phyloP scores from a whole-genome alignment of 2,797 vertebrate species.

The Acrossocheilus fasciatus region DNA sequence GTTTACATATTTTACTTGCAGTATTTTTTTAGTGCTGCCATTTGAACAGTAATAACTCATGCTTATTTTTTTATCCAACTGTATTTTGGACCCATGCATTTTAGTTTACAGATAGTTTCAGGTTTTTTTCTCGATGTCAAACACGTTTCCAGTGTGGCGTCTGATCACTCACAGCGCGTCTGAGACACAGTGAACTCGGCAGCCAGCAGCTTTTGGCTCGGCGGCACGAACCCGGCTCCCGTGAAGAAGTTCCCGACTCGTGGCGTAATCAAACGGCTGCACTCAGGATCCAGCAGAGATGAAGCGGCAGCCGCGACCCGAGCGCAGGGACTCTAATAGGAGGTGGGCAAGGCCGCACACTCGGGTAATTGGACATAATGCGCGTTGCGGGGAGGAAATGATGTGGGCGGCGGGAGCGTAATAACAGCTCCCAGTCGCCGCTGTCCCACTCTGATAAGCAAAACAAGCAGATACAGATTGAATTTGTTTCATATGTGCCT shows the following conservation, averaged over 20 bases:
- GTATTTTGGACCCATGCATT: too few species aligned
- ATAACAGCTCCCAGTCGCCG: conserved; percentile 37
- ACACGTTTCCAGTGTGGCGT: neutral
- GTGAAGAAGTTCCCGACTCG: neutral
- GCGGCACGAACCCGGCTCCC: neutral
- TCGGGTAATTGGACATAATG: conserved; percentile 62
- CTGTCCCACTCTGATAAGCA: conserved; percentile 62
- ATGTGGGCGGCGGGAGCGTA: conserved; percentile 57
- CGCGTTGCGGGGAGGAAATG: conserved; percentile 58
- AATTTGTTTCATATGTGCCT: conserved; percentile 68
- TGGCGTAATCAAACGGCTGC: neutral
- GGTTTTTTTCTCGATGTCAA: neutral
- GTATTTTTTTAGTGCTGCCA: too few species aligned
- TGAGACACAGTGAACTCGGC: neutral
- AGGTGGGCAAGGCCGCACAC: conserved; percentile 39
- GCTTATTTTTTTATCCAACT: too few species aligned
- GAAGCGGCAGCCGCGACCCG: neutral
- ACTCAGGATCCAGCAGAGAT: neutral
- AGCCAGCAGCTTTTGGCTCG: neutral
- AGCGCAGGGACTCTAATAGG: conserved; percentile 13
- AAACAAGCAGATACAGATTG: conserved; percentile 68
- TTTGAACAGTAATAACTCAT: too few species aligned
- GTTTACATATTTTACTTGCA: too few species aligned
- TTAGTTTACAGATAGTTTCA: neutral
- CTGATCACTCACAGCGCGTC: neutral